Percentiles rank a stretch among this genome's conserved stretches.
These are phyloP conservation scores for Sinocyclocheilus grahami DNA, from an alignment of 2,113 vertebrate species.

Conservation along the genomic window DNA sequence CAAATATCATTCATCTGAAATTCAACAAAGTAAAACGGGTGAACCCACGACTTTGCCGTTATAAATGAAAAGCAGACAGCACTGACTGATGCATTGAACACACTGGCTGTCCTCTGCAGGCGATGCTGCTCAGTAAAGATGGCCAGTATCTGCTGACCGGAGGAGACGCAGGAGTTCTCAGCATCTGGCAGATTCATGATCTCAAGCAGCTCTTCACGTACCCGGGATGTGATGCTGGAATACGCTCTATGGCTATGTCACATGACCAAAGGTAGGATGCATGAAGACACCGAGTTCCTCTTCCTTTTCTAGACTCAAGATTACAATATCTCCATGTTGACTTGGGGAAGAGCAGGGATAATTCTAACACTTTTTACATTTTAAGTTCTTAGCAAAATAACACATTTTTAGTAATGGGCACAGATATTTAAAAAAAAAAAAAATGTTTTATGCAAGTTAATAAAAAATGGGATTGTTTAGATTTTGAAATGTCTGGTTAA, in stretches of 20 bases:
- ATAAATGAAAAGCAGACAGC: neutral
- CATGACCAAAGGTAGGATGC: slow-evolving; percentile 91
- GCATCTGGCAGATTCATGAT: slow-evolving; percentile 89
- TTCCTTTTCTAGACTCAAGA: neutral
- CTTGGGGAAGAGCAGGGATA: neutral
- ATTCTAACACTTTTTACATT: neutral
- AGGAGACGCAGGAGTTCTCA: slow-evolving; percentile 87
- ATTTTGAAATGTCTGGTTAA: too few species aligned
- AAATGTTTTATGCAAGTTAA: too few species aligned
- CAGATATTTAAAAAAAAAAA: too few species aligned
- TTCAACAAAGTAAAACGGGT: neutral
- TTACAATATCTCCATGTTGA: neutral
- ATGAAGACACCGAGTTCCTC: neutral
- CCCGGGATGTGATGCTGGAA: slow-evolving; percentile 93
- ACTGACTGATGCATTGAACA: too few species aligned
- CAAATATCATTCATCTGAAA: neutral
- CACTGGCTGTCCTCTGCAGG: slow-evolving; percentile 69
- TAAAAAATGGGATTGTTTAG: too few species aligned
- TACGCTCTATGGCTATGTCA: slow-evolving; percentile 95
- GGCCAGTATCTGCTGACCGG: slow-evolving; percentile 96
- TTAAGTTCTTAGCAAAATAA: too few species aligned
- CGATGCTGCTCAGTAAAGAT: slow-evolving; percentile 91
- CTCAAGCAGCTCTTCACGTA: slow-evolving; percentile 92
- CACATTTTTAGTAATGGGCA: too few species aligned
- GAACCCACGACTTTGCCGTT: neutral